Conservation (phyloP, 2,113 vertebrate genomes). For the Gymnobelideus leadbeateri region DNA sequence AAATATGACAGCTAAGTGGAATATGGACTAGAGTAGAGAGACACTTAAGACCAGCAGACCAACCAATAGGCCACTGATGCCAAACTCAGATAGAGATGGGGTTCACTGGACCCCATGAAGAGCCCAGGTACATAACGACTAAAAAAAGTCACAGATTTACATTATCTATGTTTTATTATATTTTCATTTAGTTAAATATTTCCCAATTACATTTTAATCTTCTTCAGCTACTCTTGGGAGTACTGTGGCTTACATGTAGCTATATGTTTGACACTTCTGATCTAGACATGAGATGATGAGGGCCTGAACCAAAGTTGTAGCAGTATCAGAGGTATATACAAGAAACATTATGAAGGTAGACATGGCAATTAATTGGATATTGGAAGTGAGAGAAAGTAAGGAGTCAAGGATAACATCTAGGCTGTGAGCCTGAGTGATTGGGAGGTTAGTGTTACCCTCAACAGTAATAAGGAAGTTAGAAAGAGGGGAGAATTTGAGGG, state of each 20-base stretch:
- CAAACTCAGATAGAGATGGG: not conserved
- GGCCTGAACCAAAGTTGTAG: not conserved
- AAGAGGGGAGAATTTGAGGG: not conserved
- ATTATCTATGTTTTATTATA: not conserved
- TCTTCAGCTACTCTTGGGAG: not conserved
- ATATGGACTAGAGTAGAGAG: too few relatives aligned
- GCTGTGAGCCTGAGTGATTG: not conserved
- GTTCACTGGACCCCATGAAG: not conserved
- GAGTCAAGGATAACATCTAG: not conserved
- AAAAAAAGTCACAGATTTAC: not conserved
- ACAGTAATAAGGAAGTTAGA: not conserved
- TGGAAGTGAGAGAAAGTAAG: not conserved
- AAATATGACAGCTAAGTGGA: too few relatives aligned
- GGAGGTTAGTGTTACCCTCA: not conserved
- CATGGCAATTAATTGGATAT: not conserved
- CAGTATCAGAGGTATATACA: not conserved
- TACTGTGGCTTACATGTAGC: not conserved
- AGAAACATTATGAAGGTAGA: not conserved
- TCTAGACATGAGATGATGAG: not conserved
- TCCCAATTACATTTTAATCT: not conserved
- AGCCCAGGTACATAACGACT: not conserved
- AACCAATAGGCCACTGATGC: not conserved
- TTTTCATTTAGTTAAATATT: not conserved
- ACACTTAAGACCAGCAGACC: too few relatives aligned
- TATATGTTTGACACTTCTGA: not conserved